Conservation (phyloP, 2,113 vertebrate species). For the Psilopsiagon aymara region DNA sequence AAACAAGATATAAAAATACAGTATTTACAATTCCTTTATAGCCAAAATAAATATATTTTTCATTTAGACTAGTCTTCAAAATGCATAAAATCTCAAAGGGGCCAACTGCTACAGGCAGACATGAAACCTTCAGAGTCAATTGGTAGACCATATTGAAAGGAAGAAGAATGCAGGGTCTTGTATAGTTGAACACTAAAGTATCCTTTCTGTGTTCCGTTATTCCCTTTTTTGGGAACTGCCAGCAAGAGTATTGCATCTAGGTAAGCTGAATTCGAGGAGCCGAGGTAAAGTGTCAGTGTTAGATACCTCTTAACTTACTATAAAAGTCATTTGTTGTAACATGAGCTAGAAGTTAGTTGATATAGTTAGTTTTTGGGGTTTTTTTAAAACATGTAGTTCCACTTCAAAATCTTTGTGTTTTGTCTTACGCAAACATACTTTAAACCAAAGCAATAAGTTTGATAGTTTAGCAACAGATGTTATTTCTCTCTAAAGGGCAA, state of each 20-base stretch:
- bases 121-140: background rate
- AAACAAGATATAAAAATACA: background rate
- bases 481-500: background rate
- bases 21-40: background rate
- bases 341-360: background rate
- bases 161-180: background rate
- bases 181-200: background rate
- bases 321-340: background rate
- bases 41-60: background rate
- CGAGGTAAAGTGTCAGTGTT: background rate
- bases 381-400: background rate
- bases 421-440: background rate
- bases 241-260: background rate
- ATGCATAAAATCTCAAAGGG: background rate
- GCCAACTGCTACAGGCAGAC: background rate
- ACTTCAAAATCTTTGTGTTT: background rate
- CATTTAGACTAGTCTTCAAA: background rate
- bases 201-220: background rate
- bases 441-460: background rate
- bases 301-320: background rate
- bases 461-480: background rate
- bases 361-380: background rate
- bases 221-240: background rate
- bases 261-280: background rate
- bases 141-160: background rate